These are phyloP conservation scores for Micropterix aruncella DNA, from an alignment of 2,888 invertebrate genomes.

Conservation along the genomic window DNA sequence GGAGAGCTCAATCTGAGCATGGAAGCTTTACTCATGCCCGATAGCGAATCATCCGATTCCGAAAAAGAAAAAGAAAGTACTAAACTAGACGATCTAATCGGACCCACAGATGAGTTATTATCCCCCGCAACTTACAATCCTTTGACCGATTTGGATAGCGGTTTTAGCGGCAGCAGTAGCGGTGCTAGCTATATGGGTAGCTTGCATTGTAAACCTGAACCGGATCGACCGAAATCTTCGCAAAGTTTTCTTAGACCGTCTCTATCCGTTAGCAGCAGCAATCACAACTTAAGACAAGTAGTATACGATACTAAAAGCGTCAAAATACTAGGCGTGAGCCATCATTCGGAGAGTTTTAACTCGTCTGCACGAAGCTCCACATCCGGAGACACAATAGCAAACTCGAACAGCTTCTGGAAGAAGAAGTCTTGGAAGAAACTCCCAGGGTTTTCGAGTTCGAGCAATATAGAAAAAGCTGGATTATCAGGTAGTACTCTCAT, in stretches of 20 bases:
- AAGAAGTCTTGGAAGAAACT: slow-evolving; percentile 69
- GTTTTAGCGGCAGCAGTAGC: slow-evolving; percentile 72
- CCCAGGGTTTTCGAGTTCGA: slow-evolving; percentile 57
- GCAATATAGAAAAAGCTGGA: slow-evolving; percentile 53
- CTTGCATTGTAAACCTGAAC: slow-evolving; percentile 23
- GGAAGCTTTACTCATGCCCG: slow-evolving; percentile 84
- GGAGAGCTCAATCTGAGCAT: slow-evolving; percentile 78
- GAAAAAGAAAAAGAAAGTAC: slow-evolving; percentile 39
- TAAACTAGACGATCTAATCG: slow-evolving; percentile 28
- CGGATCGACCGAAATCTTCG: slow-evolving; percentile 23
- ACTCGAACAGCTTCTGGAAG: slow-evolving; percentile 49
- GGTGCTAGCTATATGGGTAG: slow-evolving; percentile 69
- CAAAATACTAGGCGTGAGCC: slow-evolving; percentile 23
- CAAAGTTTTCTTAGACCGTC: slow-evolving; percentile 30
- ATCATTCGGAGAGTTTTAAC: background rate
- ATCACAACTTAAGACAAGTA: slow-evolving; percentile 22
- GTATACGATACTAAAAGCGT: slow-evolving; percentile 38
- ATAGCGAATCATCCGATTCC: slow-evolving; percentile 49
- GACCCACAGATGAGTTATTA: slow-evolving; percentile 56
- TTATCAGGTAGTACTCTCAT: slow-evolving; percentile 50
- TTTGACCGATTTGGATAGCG: slow-evolving; percentile 58
- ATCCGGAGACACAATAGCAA: slow-evolving; percentile 29
- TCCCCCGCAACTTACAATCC: slow-evolving; percentile 52
- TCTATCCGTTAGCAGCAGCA: slow-evolving; percentile 4
- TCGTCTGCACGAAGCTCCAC: slow-evolving; percentile 35